phyloP scores from a whole-genome alignment of 2,797 vertebrate species.

The Phataginus tetradactyla region DNA sequence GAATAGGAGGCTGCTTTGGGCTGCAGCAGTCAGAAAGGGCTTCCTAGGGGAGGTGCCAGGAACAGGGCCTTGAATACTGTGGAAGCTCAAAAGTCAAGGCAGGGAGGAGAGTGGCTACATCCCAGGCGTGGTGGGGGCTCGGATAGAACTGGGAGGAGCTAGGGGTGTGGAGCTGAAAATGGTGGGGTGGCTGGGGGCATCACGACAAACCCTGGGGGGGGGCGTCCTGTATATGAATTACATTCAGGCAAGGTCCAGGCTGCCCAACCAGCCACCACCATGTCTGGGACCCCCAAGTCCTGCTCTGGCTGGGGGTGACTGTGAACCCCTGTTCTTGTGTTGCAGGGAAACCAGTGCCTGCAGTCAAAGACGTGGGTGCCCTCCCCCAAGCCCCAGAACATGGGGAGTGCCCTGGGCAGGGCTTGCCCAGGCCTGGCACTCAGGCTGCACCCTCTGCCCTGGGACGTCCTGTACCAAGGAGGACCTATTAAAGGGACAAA shows the following conservation, averaged over 20 bases:
- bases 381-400: conserved; percentile 6
- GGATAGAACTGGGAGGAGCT: neutral
- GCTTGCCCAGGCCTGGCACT: conserved; percentile 69
- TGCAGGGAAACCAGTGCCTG: neutral
- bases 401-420: conserved; percentile 72
- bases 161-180: neutral
- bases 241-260: neutral
- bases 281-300: neutral
- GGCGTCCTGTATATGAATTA: neutral
- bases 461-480: conserved; percentile 77
- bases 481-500: conserved; percentile 79
- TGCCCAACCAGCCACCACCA: neutral
- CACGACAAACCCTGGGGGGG: no score
- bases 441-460: conserved; percentile 70
- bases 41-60: conserved; percentile 16
- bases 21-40: neutral
- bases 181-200: rapidly evolving
- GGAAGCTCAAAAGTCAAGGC: neutral
- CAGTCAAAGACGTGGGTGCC: neutral
- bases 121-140: neutral
- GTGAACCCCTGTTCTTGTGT: neutral
- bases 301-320: neutral
- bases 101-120: neutral
- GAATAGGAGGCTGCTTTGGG: neutral
- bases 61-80: neutral